phyloP scores from a whole-genome alignment of 2,797 vertebrate species.

The Chelidonichthys spinosus region DNA sequence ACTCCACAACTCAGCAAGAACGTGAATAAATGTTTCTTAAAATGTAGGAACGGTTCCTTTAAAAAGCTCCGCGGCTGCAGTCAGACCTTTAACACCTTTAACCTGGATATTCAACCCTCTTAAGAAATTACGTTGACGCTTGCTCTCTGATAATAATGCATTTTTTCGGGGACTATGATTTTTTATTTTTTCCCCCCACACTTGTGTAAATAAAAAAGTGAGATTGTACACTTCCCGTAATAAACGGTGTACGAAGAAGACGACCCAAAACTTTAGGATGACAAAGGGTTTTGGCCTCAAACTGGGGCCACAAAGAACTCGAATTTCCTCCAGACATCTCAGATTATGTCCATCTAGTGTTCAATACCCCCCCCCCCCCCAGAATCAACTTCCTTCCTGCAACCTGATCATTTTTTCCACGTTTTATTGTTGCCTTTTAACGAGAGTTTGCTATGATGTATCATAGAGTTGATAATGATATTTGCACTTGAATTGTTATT shows the following conservation, averaged over 20 bases:
- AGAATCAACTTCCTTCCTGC: constrained; percentile 64
- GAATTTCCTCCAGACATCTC: constrained; percentile 2
- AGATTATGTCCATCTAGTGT: constrained; percentile 14
- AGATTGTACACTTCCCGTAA: constrained; percentile 4
- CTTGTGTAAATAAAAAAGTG: constrained; percentile 70
- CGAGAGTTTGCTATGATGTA: constrained; percentile 87
- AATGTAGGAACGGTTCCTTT: neutral
- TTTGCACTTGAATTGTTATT: constrained; percentile 99
- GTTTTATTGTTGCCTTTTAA: constrained; percentile 73
- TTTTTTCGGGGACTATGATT: neutral
- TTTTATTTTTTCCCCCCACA: neutral
- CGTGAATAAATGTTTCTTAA: constrained; percentile 10
- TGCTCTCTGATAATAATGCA: neutral
- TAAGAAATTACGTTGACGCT: neutral
- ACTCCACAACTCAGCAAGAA: neutral
- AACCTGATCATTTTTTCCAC: constrained; percentile 52
- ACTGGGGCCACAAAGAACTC: constrained; percentile 37
- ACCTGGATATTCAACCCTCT: constrained; percentile 25
- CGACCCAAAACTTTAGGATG: constrained; percentile 29
- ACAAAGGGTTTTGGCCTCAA: constrained; percentile 56
- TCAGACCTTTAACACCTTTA: neutral
- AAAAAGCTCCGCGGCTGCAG: constrained; percentile 6
- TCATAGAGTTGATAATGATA: constrained; percentile 93
- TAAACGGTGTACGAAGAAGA: neutral
- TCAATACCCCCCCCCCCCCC: constrained; percentile 20